Percentiles rank a stretch among this genome's conserved stretches.
These are phyloP conservation scores for Molorchus minor DNA, from an alignment of 2,888 invertebrate species.

Conservation along the genomic window DNA sequence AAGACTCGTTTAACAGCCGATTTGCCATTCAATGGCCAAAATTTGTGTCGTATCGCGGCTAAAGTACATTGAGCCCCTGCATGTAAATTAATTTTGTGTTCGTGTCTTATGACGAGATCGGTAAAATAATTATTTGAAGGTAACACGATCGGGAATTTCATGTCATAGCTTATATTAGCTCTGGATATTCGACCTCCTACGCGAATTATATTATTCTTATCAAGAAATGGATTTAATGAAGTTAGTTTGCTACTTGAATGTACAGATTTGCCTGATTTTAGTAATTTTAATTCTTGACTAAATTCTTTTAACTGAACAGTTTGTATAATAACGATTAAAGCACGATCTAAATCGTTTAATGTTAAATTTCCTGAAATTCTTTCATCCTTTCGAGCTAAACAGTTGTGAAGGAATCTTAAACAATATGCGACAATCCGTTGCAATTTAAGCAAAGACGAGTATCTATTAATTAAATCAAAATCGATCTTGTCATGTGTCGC, in stretches of 20 bases:
- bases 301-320: neutral
- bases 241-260: conserved; percentile 8
- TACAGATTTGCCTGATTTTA: neutral
- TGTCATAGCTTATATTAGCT: conserved; percentile 8
- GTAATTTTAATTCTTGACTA: neutral
- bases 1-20: neutral
- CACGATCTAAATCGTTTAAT: neutral
- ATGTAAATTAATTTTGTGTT: neutral
- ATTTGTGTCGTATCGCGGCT: neutral
- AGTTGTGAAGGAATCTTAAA: neutral
- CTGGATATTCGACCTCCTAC: conserved; percentile 28
- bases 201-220: conserved; percentile 9
- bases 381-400: neutral
- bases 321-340: neutral
- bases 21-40: neutral
- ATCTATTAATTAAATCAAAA: conserved; percentile 1
- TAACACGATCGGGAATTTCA: conserved; percentile 24
- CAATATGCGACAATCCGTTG: conserved; percentile 3
- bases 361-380: neutral
- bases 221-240: conserved; percentile 25
- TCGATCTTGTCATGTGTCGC: neutral
- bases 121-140: conserved; percentile 10
- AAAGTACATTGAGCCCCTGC: neutral
- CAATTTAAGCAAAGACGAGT: neutral
- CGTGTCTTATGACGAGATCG: neutral